Base-by-base conservation (phyloP, 2,888 invertebrate species). In the Erynnis tages region DNA sequence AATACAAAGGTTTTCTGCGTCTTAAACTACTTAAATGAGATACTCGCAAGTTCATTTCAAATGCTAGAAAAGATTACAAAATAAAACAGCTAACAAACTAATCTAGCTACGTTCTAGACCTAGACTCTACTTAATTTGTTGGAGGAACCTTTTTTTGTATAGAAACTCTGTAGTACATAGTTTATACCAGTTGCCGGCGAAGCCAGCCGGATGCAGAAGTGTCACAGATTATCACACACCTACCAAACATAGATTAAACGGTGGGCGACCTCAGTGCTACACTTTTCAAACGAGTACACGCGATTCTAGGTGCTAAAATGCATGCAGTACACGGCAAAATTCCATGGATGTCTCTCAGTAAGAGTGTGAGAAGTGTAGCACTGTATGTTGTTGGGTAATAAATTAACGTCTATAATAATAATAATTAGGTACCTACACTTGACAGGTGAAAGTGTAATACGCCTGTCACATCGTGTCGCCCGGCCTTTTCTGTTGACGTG, bases 391-490 rank as follows among this genome's bases (percentile, higher is more conserved):
- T 60, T 60, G 53, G 52, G 56, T 55, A 60, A 60, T 56, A 56
- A 54, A 56, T 54, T 70, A 69, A 69, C 71, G 67, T 73, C 73
- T 63, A 68, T 71, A 58, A 60, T 74, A 73, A 60, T 74, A 73
- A 73, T 76, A 60, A 55, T 60, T 58, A 60, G 57, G 59, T 54
- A n/a, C n/a, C n/a, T n/a, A 60, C 58, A 59, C 64, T 66, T 75
- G 77, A 76, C 65, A 61, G 62, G 82, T 73, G 80, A 82, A 82
- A 82, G 82, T 73, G 66, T 68, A 67, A 58, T 62, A 53, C 50
- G 55, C 55, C 57, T 58, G 61, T 66, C 65, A 62, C 46, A 59
- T 59, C 54, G 38, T 53, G 57, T 45, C 54, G 59, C 54, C 44
- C 57, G 48, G 53, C 54, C 47, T 54, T 56, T 58, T 58, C 50